Percentiles rank a stretch among this genome's conserved stretches.
These are phyloP conservation scores for Cephalotes varians DNA, from an alignment of 2,888 invertebrate genomes.

Conservation along the genomic window DNA sequence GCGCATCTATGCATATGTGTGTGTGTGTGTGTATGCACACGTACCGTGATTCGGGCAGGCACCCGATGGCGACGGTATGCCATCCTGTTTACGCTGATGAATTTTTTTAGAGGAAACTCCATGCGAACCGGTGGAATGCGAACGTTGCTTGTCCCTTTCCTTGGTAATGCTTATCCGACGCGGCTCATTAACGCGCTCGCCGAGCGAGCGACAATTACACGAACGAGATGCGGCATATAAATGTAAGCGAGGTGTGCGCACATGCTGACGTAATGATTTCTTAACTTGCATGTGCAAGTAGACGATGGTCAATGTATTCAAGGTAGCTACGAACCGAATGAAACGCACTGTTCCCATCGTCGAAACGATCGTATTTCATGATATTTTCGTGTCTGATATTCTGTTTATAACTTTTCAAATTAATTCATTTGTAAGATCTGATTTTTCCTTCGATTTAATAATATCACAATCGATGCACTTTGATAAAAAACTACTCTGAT, in stretches of 20 bases:
- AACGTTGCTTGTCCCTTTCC: slow-evolving; percentile 58
- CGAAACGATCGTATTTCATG: neutral
- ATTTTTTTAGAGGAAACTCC: slow-evolving; percentile 71
- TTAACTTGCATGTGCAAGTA: neutral
- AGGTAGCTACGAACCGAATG: neutral
- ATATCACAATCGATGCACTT: neutral
- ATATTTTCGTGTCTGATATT: neutral
- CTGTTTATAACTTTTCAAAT: neutral
- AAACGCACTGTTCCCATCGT: neutral
- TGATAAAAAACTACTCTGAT: neutral
- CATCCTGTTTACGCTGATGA: slow-evolving; percentile 69
- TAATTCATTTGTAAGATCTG: neutral
- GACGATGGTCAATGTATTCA: neutral
- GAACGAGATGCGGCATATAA: slow-evolving; percentile 51
- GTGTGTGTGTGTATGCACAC: neutral
- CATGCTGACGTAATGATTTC: slow-evolving; percentile 19
- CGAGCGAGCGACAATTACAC: slow-evolving; percentile 67
- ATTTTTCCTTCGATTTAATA: neutral
- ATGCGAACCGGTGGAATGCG: slow-evolving; percentile 64
- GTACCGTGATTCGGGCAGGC: slow-evolving; percentile 22
- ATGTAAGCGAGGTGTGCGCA: slow-evolving; percentile 3
- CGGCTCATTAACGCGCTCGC: slow-evolving; percentile 72
- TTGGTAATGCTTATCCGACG: slow-evolving; percentile 66
- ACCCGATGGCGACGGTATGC: slow-evolving; percentile 64
- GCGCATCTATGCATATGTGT: neutral